These are phyloP conservation scores for Enteromius treurensis DNA, from an alignment of 2,797 vertebrate genomes.

Conservation along the genomic window DNA sequence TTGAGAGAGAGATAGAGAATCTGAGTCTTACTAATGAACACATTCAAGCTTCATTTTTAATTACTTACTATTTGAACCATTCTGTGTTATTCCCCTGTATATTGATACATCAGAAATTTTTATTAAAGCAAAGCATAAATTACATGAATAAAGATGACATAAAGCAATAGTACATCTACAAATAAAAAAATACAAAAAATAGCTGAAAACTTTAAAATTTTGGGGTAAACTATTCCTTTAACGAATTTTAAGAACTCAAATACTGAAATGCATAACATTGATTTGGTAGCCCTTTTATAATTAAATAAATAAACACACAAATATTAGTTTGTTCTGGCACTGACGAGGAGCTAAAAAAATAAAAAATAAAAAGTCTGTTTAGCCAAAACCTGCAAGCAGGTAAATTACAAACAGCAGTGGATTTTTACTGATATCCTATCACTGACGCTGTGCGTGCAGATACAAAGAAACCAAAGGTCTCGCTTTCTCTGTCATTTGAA, in stretches of 20 bases:
- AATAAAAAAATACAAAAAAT: neutral
- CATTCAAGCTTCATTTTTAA: neutral
- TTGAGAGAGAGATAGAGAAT: neutral
- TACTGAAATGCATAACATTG: neutral
- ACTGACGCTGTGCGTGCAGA: constrained; percentile 63
- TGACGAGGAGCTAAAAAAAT: neutral
- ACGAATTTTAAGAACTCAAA: neutral
- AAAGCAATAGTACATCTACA: neutral
- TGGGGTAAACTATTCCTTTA: neutral
- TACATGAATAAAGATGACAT: neutral
- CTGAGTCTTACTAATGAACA: constrained; percentile 17
- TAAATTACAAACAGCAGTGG: constrained; percentile 75
- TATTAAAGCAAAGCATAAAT: neutral
- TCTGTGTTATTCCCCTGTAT: neutral
- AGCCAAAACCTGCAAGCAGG: constrained; percentile 65
- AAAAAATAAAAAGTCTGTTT: constrained; percentile 44
- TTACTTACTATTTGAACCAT: neutral
- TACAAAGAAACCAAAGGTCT: constrained; percentile 63
- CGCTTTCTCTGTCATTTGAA: constrained; percentile 49
- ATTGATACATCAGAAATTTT: neutral
- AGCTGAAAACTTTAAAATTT: neutral
- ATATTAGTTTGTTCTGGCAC: neutral
- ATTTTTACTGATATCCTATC: constrained; percentile 72
- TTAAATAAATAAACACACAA: neutral
- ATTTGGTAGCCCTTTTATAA: neutral